Base-by-base conservation (phyloP, 1,140 invertebrate species). In the Lasioglossum baleicum region DNA sequence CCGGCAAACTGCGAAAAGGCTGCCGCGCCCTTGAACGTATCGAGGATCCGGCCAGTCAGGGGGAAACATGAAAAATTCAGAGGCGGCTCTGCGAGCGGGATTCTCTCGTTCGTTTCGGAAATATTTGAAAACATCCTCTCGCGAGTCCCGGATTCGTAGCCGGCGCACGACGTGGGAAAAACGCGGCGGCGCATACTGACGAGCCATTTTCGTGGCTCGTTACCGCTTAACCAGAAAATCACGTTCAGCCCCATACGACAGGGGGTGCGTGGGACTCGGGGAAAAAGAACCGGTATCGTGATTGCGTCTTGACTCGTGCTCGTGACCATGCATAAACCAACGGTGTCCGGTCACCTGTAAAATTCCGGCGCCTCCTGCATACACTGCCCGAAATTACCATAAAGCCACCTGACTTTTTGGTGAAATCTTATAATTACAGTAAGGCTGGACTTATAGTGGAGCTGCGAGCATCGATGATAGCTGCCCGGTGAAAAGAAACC, bases 261-360 rank as follows among this genome's bases (percentile, higher is more conserved):
- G 26, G 44, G 58, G n/a, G 56, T n/a, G 2, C 15, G 17, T 4
- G 51, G 13, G 51, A 15, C 4, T 15, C 17, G 3, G 17, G 5
- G 20, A 40, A 15, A 66, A 56, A n/a, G n/a, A n/a, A 2, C 31
- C 31, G 15, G 31, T 64, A 51, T 17, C 22, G 7, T 26, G 74
- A 83, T 83, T 70, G 70, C 26, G 26, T 75, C 64, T 51, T 51
- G 56, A 4, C 51, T 48, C 63, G 35, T n/a, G 70, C 22, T 48
- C 72, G 35, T 51, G 35, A 1, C 35, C 2, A 26, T 44, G 31
- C 53, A 61, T 56, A 60, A 67, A 65, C 64, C 11, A 42, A 26
- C 65, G n/a, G 11, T 48, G 42, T 48, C 42, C 65, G 22, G 26
- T 67, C 51, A 61, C 35, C 64, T 56, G 31, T 35, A 56, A 26